Percentiles rank a stretch among this genome's conserved stretches.
Conservation (phyloP, 2,113 vertebrate genomes). For the Dryoscopus gambensis region DNA sequence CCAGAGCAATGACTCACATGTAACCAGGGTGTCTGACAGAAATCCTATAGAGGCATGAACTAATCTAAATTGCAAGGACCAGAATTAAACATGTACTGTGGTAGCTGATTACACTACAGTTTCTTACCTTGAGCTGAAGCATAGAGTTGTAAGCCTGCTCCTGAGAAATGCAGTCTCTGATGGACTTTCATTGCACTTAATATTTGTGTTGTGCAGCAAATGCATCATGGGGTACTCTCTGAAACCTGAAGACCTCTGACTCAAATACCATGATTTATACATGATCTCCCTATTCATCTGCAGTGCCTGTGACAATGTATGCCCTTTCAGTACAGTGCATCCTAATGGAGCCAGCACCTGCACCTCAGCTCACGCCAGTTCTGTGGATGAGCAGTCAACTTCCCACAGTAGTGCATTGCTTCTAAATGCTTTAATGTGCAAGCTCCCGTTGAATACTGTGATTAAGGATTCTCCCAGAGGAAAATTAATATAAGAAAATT, state of each 20-base stretch:
- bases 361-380: neutral
- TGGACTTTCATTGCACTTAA: neutral
- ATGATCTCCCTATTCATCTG: neutral
- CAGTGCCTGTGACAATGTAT: neutral
- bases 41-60: neutral
- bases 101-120: neutral
- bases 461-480: neutral
- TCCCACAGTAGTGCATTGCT: neutral
- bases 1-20: neutral
- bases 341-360: neutral
- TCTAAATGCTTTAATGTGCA: neutral
- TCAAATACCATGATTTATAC: neutral
- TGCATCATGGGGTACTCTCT: neutral
- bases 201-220: neutral
- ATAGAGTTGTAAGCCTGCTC: neutral
- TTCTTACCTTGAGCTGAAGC: neutral
- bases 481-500: neutral
- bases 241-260: neutral
- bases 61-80: neutral
- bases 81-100: neutral
- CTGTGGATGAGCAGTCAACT: neutral
- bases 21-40: neutral
- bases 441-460: neutral
- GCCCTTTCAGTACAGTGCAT: neutral
- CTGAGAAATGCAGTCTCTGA: neutral